A percentile compares a stretch with the other conserved stretches of the same genome.
These are phyloP conservation scores for Nyctibius bracteatus DNA, from an alignment of 2,113 vertebrate species.

Conservation along the genomic window DNA sequence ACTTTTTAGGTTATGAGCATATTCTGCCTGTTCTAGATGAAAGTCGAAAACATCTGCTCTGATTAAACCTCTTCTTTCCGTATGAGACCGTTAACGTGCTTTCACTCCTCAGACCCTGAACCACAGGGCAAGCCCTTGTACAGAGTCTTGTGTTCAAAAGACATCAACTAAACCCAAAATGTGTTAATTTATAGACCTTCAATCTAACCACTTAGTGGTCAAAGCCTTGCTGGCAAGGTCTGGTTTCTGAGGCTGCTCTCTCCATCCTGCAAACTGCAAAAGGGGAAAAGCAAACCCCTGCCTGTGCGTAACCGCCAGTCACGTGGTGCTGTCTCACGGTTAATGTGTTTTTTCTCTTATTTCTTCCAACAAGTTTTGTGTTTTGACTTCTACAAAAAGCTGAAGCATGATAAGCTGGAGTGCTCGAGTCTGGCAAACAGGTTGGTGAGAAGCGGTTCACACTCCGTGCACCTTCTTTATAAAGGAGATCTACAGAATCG, in stretches of 20 bases:
- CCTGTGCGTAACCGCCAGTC: not conserved
- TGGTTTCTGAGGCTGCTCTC: not conserved
- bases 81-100: fast-evolving
- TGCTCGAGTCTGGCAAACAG: fast-evolving
- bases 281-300: not conserved
- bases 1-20: not conserved
- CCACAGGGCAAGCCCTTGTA: not conserved
- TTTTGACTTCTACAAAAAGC: not conserved
- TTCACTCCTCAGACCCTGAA: not conserved
- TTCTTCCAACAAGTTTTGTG: not conserved
- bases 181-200: not conserved
- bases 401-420: not conserved
- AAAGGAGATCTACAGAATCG: not conserved
- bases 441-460: not conserved
- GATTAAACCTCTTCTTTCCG: not conserved
- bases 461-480: not conserved
- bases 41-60: not conserved
- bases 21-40: not conserved
- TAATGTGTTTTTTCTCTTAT: not conserved
- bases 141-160: not conserved
- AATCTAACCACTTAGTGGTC: not conserved
- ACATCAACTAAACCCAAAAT: not conserved
- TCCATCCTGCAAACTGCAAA: not conserved
- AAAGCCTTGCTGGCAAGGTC: not conserved
- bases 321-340: not conserved